Percentiles rank a stretch among this genome's conserved stretches.
phyloP scores from a whole-genome alignment of 2,888 invertebrate genomes.

The Callyntrura guangdongensis region DNA sequence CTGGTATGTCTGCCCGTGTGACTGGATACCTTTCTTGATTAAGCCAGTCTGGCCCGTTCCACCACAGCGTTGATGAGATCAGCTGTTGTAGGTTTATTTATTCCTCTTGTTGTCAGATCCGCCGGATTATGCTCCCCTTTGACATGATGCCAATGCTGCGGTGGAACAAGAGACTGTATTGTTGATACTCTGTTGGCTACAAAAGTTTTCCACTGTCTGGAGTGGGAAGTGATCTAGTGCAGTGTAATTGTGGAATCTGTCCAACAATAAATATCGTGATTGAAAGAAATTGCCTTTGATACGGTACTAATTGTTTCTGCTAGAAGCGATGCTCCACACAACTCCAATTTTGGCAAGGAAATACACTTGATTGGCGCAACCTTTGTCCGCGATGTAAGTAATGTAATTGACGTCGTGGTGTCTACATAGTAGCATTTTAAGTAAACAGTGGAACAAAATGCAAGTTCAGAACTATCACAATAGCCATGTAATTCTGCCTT shows the following conservation, averaged over 20 bases:
- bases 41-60: slow-evolving; percentile 62
- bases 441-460: slow-evolving; percentile 29
- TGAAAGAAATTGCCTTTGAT: slow-evolving; percentile 39
- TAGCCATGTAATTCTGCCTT: slow-evolving; percentile 29
- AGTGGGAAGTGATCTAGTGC: neutral
- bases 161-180: neutral
- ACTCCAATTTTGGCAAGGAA: slow-evolving; percentile 85
- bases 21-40: neutral
- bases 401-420: neutral
- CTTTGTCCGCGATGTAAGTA: slow-evolving; percentile 82
- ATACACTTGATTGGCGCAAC: too few relatives aligned
- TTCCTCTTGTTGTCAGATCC: slow-evolving; percentile 83
- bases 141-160: slow-evolving; percentile 83
- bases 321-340: slow-evolving; percentile 84
- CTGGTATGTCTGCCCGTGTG: neutral
- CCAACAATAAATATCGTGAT: neutral
- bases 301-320: slow-evolving; percentile 78
- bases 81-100: neutral
- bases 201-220: slow-evolving; percentile 3
- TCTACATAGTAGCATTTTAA: neutral
- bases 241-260: neutral
- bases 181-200: neutral
- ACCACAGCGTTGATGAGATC: slow-evolving; percentile 50
- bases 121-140: slow-evolving; percentile 85
- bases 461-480: slow-evolving; percentile 46